phyloP scores from a whole-genome alignment of 1,140 invertebrate species.

The Drosophila biarmipes region DNA sequence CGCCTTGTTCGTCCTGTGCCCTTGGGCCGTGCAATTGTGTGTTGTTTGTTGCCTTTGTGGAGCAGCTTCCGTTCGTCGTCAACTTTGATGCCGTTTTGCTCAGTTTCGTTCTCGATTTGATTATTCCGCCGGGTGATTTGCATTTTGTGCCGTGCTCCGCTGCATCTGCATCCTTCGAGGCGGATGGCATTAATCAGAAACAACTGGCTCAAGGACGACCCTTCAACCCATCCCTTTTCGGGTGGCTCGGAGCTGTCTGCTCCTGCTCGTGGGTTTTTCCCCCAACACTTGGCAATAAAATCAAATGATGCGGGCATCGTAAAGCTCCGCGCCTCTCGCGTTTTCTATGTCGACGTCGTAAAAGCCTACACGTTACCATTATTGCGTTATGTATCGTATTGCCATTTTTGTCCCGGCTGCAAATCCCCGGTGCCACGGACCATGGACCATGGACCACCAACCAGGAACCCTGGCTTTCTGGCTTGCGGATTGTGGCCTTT shows the following conservation, averaged over 20 bases:
- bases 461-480: constrained; percentile 26
- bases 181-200: constrained; percentile 77
- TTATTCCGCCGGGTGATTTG: constrained; percentile 78
- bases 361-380: constrained; percentile 71
- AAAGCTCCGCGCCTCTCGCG: constrained; percentile 68
- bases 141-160: constrained; percentile 67
- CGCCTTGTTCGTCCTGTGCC: constrained; percentile 25
- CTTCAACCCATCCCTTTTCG: neutral
- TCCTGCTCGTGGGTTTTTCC: constrained; percentile 8
- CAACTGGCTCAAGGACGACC: constrained; percentile 75
- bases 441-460: constrained; percentile 29
- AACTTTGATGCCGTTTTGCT: constrained; percentile 70
- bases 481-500: constrained; percentile 71
- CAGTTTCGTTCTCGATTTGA: constrained; percentile 68
- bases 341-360: constrained; percentile 64
- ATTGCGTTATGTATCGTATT: constrained; percentile 60
- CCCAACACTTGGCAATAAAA: constrained; percentile 75
- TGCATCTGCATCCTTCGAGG: constrained; percentile 71
- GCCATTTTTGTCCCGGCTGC: constrained; percentile 59
- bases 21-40: constrained; percentile 41
- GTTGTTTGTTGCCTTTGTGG: constrained; percentile 39
- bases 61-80: constrained; percentile 70
- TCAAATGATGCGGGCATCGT: constrained; percentile 81
- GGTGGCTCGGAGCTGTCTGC: constrained; percentile 16
- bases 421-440: constrained; percentile 49